A percentile compares a stretch with the other conserved stretches of the same genome.
Evolutionary conservation across 2,113 vertebrate species (phyloP).

Genomic region (Labeo catla): DNA sequence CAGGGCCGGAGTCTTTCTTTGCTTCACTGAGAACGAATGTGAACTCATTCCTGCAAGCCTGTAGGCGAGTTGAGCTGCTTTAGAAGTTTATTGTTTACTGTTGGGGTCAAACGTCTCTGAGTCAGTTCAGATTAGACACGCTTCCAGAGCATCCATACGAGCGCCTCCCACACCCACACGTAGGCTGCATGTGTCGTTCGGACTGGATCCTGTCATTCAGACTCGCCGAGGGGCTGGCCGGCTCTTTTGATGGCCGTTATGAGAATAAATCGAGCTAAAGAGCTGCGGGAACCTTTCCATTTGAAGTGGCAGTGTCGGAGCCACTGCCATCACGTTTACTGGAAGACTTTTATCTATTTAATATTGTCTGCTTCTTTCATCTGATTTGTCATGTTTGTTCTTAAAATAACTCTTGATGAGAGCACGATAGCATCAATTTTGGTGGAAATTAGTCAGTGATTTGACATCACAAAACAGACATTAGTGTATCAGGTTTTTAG

Average conservation of each 20-base stretch:
- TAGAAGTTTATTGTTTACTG: conserved; percentile 31
- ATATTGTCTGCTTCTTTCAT: not conserved
- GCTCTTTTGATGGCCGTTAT: conserved; percentile 3
- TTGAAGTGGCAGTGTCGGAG: not conserved
- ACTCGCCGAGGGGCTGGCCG: not conserved
- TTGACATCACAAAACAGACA: not conserved
- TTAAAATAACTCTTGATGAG: not conserved
- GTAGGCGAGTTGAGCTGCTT: not conserved
- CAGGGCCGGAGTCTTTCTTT: not conserved
- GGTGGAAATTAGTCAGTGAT: not conserved
- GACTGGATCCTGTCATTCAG: not conserved
- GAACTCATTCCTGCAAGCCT: not conserved
- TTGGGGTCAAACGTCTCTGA: not conserved
- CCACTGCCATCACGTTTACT: not conserved
- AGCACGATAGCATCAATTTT: not conserved
- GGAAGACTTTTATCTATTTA: not conserved
- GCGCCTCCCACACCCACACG: not conserved
- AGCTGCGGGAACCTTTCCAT: not conserved
- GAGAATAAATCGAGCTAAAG: conserved; percentile 11
- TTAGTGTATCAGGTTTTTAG: not conserved
- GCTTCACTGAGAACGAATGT: not conserved
- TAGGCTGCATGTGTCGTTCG: not conserved
- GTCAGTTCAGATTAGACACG: conserved; percentile 24
- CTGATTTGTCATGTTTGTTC: not conserved
- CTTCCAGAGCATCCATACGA: conserved; percentile 2